Evolutionary conservation across 2,113 vertebrate genomes (phyloP), one percentile per base, ranked within the genome.

Genomic region (Rafetus swinhoei): DNA sequence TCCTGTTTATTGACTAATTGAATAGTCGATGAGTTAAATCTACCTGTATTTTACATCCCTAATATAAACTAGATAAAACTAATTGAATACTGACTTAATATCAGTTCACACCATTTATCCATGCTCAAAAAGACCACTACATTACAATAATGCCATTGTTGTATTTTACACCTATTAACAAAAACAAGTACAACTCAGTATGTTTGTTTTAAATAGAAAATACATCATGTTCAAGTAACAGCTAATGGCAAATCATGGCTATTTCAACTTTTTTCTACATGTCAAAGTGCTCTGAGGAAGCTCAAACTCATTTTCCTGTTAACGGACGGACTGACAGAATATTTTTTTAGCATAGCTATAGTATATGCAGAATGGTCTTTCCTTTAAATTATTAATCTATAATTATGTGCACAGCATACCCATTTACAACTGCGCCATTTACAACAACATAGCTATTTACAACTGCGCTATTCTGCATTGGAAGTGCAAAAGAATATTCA

Each of bases 341-440:
- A 76, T 19, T 24, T 35, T 22, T 21, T 45, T 45, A 22, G 39
- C 35, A 76, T 24, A 76, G 22, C 72, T 12, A 76, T 12, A 45
- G 39, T 13, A 45, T 86, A 12, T 92, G 87, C 54, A 4, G 1
- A 55, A 79, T 1, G 1, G 50, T 32, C 87, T 22, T 90, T 55
- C 79, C 5, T 21, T 12, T 39, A 74, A 72, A 29, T 3, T 80
- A 65, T 65, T 35, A 32, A 69, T 69, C 16, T 35, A 35, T 72
- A 72, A 54, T 77, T 87, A n/a, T 55, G 89, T 90, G 94, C 79
- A 95, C 87, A 85, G 6, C 21, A 25, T 25, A 90, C 56, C 13
- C 93, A 88, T 74, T 65, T n/a, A 93, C 62, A 55, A 53, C 53
- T 54, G 53, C 53, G 14, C 19, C 86, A 79, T 83, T 93, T n/a